Percentiles rank a stretch among this genome's conserved stretches.
These are phyloP conservation scores for Myotis findleyi DNA, from an alignment of 2,797 vertebrate genomes.

Conservation along the genomic window DNA sequence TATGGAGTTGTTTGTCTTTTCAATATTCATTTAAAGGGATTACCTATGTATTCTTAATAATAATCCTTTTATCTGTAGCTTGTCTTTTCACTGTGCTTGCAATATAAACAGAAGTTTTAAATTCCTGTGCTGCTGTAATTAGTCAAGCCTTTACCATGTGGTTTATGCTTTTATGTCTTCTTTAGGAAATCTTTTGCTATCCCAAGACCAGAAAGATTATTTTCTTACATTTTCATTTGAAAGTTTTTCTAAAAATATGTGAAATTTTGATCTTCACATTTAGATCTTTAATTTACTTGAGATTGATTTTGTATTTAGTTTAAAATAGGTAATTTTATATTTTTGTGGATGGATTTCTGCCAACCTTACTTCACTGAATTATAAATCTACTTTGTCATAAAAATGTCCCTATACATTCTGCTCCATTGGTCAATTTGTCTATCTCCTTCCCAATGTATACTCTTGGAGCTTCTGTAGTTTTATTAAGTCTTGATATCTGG, in stretches of 20 bases:
- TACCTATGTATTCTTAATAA: slow-evolving; percentile 19
- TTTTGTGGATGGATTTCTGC: not conserved
- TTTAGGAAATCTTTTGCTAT: slow-evolving; percentile 27
- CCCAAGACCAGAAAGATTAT: not conserved
- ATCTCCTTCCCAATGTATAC: not conserved
- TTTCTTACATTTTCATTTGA: slow-evolving; percentile 33
- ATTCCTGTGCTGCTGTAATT: not conserved
- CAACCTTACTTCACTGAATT: not conserved
- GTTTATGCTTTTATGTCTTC: slow-evolving; percentile 34
- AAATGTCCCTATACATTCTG: not conserved
- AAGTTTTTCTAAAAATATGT: not conserved
- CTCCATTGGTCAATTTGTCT: not conserved
- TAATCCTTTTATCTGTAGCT: not conserved
- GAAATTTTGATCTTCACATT: not conserved
- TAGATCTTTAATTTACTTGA: slow-evolving; percentile 4
- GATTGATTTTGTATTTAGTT: not conserved
- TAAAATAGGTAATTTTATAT: slow-evolving; percentile 4
- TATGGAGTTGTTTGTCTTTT: not conserved
- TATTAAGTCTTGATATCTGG: not conserved
- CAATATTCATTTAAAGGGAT: not conserved
- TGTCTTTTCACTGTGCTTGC: slow-evolving; percentile 1
- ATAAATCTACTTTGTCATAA: not conserved
- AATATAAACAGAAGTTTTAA: slow-evolving; percentile 12
- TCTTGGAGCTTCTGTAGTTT: not conserved
- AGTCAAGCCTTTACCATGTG: not conserved